These are phyloP conservation scores for Solea solea DNA, from an alignment of 2,113 vertebrate genomes.

Conservation along the genomic window DNA sequence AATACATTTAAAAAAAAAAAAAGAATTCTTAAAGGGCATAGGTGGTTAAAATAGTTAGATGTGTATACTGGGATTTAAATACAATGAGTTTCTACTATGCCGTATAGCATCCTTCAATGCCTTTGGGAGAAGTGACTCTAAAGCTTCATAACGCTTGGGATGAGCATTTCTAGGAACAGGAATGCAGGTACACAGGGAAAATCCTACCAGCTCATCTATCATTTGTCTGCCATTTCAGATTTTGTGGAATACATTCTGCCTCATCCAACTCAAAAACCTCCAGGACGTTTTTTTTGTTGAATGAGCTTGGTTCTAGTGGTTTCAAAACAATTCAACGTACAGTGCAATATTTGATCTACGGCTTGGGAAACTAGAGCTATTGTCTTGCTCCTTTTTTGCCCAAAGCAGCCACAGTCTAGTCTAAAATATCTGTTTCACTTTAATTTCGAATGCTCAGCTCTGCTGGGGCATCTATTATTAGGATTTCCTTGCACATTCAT, in stretches of 20 bases:
- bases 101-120: constrained; percentile 19
- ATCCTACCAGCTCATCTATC: not conserved
- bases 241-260: not conserved
- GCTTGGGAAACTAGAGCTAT: not conserved
- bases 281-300: not conserved
- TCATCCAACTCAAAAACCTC: not conserved
- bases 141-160: constrained; percentile 12
- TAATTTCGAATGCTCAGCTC: constrained; percentile 9
- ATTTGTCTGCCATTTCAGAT: not conserved
- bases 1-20: constrained; percentile 61
- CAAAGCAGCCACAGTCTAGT: constrained; percentile 12
- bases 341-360: not conserved
- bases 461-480: constrained; percentile 43
- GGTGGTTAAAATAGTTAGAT: not conserved
- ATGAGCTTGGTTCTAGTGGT: not conserved
- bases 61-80: not conserved
- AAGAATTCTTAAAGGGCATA: constrained; percentile 40
- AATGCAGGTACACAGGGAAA: constrained; percentile 1
- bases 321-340: not conserved
- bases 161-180: constrained; percentile 4
- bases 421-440: constrained; percentile 18
- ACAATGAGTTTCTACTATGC: constrained; percentile 16
- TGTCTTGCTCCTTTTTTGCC: constrained; percentile 1
- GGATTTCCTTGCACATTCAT: constrained; percentile 37
- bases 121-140: not conserved